Percentiles rank a stretch among this genome's conserved stretches.
phyloP scores from a whole-genome alignment of 2,888 invertebrate species.

The Thalpophila matura region DNA sequence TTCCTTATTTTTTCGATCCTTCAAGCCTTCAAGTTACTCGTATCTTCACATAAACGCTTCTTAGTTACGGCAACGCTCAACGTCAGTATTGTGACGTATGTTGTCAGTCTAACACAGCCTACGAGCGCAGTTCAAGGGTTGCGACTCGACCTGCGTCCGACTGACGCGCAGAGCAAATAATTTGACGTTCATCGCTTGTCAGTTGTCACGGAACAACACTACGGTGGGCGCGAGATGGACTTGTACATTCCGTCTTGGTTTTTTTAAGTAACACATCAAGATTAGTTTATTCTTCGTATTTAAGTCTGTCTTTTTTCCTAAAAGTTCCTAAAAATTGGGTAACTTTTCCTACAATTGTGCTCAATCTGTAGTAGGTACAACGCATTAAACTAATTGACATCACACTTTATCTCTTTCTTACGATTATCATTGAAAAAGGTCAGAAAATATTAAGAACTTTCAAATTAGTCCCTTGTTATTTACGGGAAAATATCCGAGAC shows the following conservation, averaged over 20 bases:
- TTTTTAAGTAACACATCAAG: background rate
- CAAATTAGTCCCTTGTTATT: too few relatives aligned
- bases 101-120: conserved; percentile 51
- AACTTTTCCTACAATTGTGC: too few relatives aligned
- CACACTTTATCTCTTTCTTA: too few relatives aligned
- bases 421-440: too few relatives aligned
- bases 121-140: conserved; percentile 57
- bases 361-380: too few relatives aligned
- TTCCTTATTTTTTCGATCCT: conserved; percentile 27
- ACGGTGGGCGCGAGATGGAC: conserved; percentile 16
- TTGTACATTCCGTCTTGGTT: background rate
- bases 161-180: conserved; percentile 64
- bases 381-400: too few relatives aligned
- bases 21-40: conserved; percentile 32
- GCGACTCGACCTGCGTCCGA: conserved; percentile 60
- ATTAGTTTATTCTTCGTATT: background rate
- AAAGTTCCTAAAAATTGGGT: too few relatives aligned
- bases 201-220: conserved; percentile 56
- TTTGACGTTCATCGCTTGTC: conserved; percentile 64
- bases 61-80: conserved; percentile 48
- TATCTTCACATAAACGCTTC: conserved; percentile 52
- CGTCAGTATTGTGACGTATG: conserved; percentile 62
- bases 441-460: too few relatives aligned
- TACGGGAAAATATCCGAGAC: too few relatives aligned
- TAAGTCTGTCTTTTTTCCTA: too few relatives aligned